A percentile compares a stretch with the other conserved stretches of the same genome.
phyloP scores from a whole-genome alignment of 2,797 vertebrate species.

The Hippopotamyrus pictus region DNA sequence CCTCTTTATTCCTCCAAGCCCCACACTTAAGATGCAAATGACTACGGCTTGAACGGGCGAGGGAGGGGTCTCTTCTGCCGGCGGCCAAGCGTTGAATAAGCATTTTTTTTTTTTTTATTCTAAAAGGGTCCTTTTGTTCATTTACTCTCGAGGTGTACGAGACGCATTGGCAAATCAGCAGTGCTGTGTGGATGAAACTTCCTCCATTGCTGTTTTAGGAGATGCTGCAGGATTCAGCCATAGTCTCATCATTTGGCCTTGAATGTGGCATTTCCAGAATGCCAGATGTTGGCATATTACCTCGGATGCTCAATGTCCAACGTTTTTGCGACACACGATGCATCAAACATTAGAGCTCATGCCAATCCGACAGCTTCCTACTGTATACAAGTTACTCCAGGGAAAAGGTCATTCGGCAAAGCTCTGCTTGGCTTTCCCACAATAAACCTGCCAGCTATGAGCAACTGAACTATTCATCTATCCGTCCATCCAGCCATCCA shows the following conservation, averaged over 20 bases:
- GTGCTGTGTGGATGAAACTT: background rate
- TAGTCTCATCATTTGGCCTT: background rate
- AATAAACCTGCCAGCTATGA: background rate
- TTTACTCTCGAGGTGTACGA: background rate
- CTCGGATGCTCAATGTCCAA: background rate
- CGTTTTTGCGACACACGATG: background rate
- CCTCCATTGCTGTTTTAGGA: background rate
- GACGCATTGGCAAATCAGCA: background rate
- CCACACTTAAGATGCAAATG: slow-evolving; percentile 3
- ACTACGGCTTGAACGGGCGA: background rate
- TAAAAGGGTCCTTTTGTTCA: background rate
- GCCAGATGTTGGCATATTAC: background rate
- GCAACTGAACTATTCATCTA: background rate
- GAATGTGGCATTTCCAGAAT: background rate
- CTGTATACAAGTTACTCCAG: background rate
- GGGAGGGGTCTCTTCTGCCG: background rate
- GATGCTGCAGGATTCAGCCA: background rate
- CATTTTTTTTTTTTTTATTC: slow-evolving; percentile 6
- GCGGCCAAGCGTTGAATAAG: background rate
- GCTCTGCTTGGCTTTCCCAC: background rate
- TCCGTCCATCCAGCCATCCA: background rate
- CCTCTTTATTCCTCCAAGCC: background rate
- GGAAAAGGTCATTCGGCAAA: background rate
- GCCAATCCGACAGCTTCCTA: background rate
- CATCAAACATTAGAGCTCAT: background rate